These are phyloP conservation scores for Doryteuthis pealeii DNA, from an alignment of 1,140 invertebrate genomes.

Conservation along the genomic window DNA sequence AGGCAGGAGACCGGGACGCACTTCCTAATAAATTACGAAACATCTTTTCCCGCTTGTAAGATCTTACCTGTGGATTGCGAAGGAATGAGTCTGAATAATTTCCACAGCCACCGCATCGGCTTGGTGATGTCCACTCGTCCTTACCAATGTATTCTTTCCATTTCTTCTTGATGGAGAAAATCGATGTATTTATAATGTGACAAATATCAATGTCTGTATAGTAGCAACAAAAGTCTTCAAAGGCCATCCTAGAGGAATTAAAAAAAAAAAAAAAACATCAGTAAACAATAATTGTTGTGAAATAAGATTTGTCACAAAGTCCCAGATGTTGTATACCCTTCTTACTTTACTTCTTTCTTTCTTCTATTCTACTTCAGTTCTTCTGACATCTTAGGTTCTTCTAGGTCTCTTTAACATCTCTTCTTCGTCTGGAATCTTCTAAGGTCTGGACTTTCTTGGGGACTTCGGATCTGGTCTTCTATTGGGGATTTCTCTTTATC, in stretches of 20 bases:
- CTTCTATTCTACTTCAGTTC: too few relatives aligned
- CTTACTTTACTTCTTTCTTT: too few relatives aligned
- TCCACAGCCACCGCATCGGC: constrained; percentile 44
- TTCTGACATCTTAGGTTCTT: too few relatives aligned
- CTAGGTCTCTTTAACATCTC: too few relatives aligned
- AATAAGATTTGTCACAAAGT: background rate
- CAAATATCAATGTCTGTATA: constrained; percentile 51
- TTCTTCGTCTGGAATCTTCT: too few relatives aligned
- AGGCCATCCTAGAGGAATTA: constrained; percentile 51
- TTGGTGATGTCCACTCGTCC: constrained; percentile 38
- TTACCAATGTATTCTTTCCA: constrained; percentile 37
- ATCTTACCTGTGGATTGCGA: constrained; percentile 48
- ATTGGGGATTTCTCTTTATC: too few relatives aligned
- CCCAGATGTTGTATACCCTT: too few relatives aligned
- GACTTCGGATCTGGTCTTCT: too few relatives aligned
- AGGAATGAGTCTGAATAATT: constrained; percentile 45
- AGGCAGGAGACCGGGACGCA: too few relatives aligned
- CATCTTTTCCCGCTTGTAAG: too few relatives aligned
- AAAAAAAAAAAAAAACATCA: constrained; percentile 16
- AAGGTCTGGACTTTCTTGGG: too few relatives aligned
- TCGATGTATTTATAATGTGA: constrained; percentile 51
- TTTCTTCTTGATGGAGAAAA: constrained; percentile 48
- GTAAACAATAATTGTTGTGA: background rate
- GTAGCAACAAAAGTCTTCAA: constrained; percentile 53
- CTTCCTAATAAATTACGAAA: too few relatives aligned